Percentiles rank a stretch among this genome's conserved stretches.
Evolutionary conservation across 1,140 invertebrate genomes (phyloP).

Genomic region (Andrena cerasifolii): DNA sequence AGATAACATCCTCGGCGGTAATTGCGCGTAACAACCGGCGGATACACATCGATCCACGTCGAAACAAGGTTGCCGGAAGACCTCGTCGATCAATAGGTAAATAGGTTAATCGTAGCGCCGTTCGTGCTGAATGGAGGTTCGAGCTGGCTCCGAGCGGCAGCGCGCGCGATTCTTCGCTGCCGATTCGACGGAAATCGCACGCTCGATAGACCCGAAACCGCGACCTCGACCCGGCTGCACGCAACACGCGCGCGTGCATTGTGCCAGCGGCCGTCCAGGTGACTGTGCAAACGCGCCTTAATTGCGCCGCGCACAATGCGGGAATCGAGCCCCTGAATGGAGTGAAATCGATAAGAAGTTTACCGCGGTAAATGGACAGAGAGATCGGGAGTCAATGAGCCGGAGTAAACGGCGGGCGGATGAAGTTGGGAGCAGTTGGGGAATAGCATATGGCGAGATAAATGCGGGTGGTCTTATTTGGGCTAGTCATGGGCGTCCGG

Average conservation of each 20-base stretch:
- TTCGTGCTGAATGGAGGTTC: slow-evolving; percentile 49
- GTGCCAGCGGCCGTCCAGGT: background rate
- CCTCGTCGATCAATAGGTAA: slow-evolving; percentile 60
- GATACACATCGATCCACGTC: slow-evolving; percentile 34
- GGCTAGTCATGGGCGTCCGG: no score
- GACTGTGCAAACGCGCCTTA: background rate
- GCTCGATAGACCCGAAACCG: slow-evolving; percentile 68
- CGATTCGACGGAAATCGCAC: slow-evolving; percentile 70
- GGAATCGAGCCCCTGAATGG: slow-evolving; percentile 18
- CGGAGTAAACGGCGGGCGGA: slow-evolving; percentile 19
- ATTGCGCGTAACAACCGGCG: slow-evolving; percentile 41
- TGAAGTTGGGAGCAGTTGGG: slow-evolving; percentile 10
- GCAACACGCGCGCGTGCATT: slow-evolving; percentile 28
- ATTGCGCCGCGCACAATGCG: background rate
- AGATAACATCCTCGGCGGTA: slow-evolving; percentile 32
- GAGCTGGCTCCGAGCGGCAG: slow-evolving; percentile 29
- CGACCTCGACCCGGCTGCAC: slow-evolving; percentile 56
- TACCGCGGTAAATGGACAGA: background rate
- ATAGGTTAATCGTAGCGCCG: slow-evolving; percentile 58
- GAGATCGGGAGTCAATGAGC: slow-evolving; percentile 47
- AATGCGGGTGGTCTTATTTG: no score
- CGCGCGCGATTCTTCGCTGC: slow-evolving; percentile 61
- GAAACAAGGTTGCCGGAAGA: slow-evolving; percentile 55
- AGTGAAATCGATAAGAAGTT: slow-evolving; percentile 42
- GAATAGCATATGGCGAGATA: no score